Evolutionary conservation across 2,888 invertebrate genomes (phyloP).

Genomic region (Himalopsyche kuldschensis): DNA sequence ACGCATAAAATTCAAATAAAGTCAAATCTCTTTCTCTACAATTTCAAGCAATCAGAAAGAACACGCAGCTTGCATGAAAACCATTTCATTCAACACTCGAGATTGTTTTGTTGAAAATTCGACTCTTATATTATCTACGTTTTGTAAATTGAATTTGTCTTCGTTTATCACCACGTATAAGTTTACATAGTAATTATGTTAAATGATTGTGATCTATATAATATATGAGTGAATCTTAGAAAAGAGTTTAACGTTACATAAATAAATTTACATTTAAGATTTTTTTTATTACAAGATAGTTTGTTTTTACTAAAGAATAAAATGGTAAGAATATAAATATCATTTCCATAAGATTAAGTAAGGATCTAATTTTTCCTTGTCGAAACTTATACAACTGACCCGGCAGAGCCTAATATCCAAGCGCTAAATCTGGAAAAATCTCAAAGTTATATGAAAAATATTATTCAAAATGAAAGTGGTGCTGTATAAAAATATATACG

Average conservation of each 20-base stretch:
- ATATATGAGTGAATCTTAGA: too few species aligned
- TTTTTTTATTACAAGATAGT: background rate
- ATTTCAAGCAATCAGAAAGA: too few species aligned
- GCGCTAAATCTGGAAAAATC: constrained; percentile 38
- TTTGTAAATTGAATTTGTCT: too few species aligned
- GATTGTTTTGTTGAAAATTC: too few species aligned
- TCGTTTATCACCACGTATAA: too few species aligned
- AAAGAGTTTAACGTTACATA: background rate
- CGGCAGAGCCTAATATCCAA: constrained; percentile 24
- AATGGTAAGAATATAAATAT: constrained; percentile 21
- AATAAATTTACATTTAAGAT: constrained; percentile 2
- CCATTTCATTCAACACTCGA: too few species aligned
- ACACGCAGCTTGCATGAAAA: too few species aligned
- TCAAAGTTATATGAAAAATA: constrained; percentile 37
- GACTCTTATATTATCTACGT: too few species aligned
- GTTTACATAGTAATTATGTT: too few species aligned
- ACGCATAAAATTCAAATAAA: too few species aligned
- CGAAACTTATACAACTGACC: constrained; percentile 10
- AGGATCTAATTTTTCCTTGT: background rate
- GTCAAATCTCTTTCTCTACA: too few species aligned
- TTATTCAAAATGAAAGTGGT: constrained; percentile 38
- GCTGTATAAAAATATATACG: constrained; percentile 34
- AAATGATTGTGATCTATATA: too few species aligned
- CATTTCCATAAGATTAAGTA: background rate
- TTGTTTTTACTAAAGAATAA: constrained; percentile 4